Conservation (phyloP, 2,113 vertebrate genomes). For the Corythornis vintsioides region DNA sequence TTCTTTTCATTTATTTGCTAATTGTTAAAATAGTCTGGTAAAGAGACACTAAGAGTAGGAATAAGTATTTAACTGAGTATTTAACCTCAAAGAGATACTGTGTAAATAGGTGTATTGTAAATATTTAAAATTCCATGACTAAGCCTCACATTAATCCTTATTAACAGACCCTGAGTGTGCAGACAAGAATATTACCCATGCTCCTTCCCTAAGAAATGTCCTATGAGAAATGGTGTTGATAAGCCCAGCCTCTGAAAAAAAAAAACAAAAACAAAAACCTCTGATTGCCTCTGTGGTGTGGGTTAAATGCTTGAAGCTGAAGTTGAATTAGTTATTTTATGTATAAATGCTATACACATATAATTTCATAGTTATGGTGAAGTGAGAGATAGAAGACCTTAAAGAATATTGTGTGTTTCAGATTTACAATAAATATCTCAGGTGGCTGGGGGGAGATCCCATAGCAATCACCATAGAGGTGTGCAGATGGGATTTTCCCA, state of each 20-base stretch:
- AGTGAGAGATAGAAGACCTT: not conserved
- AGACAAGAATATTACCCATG: constrained; percentile 37
- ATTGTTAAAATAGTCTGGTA: constrained; percentile 35
- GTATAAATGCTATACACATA: not conserved
- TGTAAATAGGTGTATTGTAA: constrained; percentile 65
- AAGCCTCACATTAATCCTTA: constrained; percentile 68
- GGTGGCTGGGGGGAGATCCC: not conserved
- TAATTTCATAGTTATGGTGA: not conserved
- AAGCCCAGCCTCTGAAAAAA: not conserved
- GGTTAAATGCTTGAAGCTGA: not conserved
- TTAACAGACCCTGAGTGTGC: constrained; percentile 36
- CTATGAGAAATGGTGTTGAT: constrained; percentile 17
- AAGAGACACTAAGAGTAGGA: not conserved
- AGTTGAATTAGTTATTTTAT: not conserved
- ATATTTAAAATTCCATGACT: constrained; percentile 69
- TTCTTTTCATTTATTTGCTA: constrained; percentile 28
- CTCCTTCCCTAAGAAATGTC: not conserved
- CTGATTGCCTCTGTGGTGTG: not conserved
- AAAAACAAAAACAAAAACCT: not conserved
- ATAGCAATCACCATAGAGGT: not conserved
- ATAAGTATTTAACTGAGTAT: constrained; percentile 14
- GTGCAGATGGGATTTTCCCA: not conserved
- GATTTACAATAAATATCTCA: not conserved
- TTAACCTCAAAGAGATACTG: constrained; percentile 58
- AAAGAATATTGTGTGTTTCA: not conserved